Conservation (phyloP, 2,888 invertebrate species). For the Netelia fuscicornis region DNA sequence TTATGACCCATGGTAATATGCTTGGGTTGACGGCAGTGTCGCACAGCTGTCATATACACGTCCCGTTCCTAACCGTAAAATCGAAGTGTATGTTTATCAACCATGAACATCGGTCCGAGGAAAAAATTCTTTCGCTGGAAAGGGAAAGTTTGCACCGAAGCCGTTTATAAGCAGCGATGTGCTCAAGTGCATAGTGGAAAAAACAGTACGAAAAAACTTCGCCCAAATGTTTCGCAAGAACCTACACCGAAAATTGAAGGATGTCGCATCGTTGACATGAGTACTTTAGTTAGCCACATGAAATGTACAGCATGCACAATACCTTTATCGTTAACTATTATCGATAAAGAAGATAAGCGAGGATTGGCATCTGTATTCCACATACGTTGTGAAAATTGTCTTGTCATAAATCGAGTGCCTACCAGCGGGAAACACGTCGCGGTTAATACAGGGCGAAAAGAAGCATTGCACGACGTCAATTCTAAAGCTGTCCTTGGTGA, state of each 20-base stretch:
- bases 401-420: slow-evolving; percentile 46
- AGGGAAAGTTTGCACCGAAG: too few species aligned
- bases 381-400: slow-evolving; percentile 57
- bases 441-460: not conserved
- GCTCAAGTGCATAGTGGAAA: too few species aligned
- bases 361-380: slow-evolving; percentile 52
- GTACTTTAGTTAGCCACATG: slow-evolving; percentile 10
- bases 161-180: too few species aligned
- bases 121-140: not conserved
- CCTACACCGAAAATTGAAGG: slow-evolving; percentile 31
- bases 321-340: slow-evolving; percentile 38
- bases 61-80: too few species aligned
- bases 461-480: not conserved
- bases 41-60: too few species aligned
- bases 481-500: slow-evolving; percentile 8
- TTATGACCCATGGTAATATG: too few species aligned
- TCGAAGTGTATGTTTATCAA: too few species aligned
- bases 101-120: not conserved
- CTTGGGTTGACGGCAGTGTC: too few species aligned
- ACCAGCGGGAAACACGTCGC: slow-evolving; percentile 38
- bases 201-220: too few species aligned
- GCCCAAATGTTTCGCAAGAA: too few species aligned
- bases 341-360: slow-evolving; percentile 46
- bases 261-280: slow-evolving; percentile 39
- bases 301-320: slow-evolving; percentile 10